Evolutionary conservation across 2,113 vertebrate species (phyloP).

Genomic region (Megaptera novaeangliae): DNA sequence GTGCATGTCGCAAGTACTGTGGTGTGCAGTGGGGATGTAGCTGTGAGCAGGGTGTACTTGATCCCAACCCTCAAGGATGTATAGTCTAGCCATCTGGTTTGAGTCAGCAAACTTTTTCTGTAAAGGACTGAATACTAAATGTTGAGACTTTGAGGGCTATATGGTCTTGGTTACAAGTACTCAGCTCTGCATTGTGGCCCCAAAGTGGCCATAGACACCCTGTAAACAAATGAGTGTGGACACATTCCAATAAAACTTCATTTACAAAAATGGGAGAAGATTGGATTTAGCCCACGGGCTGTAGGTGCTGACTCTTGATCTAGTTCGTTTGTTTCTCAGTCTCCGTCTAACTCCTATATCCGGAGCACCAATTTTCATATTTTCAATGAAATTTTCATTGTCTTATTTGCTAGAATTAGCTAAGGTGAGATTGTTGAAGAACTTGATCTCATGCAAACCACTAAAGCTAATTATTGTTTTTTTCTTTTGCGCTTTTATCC

Average conservation of each 20-base stretch:
- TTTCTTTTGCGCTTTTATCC: constrained; percentile 1
- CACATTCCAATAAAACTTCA: background rate
- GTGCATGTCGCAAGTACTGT: background rate
- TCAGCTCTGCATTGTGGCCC: background rate
- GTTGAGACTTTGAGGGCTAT: background rate
- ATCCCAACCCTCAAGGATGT: background rate
- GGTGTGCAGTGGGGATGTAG: background rate
- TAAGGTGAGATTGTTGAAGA: constrained; percentile 1
- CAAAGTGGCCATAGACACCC: background rate
- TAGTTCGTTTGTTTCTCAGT: background rate
- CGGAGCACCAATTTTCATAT: background rate
- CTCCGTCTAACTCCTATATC: background rate
- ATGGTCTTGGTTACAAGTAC: background rate
- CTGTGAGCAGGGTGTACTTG: background rate
- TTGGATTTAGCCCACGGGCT: background rate
- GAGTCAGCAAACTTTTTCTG: background rate
- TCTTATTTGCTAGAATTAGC: background rate
- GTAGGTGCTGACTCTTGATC: background rate
- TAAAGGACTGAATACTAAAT: background rate
- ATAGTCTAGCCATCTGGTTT: background rate
- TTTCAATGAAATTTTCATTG: background rate
- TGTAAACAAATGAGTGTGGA: background rate
- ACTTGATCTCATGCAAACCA: background rate
- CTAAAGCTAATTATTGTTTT: background rate
- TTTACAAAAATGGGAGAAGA: background rate